Evolutionary conservation across 2,113 vertebrate species (phyloP), one percentile per base, ranked within the genome.

Genomic region (Tinamus guttatus): DNA sequence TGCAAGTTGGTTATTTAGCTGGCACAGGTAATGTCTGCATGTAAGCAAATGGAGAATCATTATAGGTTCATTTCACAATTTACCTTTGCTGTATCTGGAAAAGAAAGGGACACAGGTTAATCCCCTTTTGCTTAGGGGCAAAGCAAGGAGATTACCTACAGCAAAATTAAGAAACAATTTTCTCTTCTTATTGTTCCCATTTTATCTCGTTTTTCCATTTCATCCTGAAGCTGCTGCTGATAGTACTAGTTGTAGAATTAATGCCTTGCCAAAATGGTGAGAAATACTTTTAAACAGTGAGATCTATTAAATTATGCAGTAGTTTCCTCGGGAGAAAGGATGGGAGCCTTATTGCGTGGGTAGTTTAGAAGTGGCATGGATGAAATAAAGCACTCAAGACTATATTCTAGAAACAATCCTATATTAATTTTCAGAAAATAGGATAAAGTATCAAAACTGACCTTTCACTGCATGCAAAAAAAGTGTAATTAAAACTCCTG

Each of bases 261-360:
- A 94, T 93, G 82, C 80, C 82, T 82, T 85, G 85, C 78, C 87
- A 93, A 95, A 93, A 91, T 54, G 76, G 87, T 63, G 71, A 90
- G 78, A 91, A 93, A 90, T 8, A 63, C 62, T 82, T 87, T 78
- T 92, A 93, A 95, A 89, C 41, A 79, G 85, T n/a, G 79, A 65
- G 41, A 60, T 41, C 79, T 95, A 69, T 91, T 96, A 94, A 96
- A 96, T 95, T 91, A 93, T 91, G 65, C 75, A 95, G 65, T 51
- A 79, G 81, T 85, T 90, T 87, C 65, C 85, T 76, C 74, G 74
- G 28, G 59, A 59, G 70, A 85, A 93, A 68, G 43, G 43, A 87
- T 30, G n/a, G 41, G 32, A 85, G 43, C 19, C 32, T 87, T 93
- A 76, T 62, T 82, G 47, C 70, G 59, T 38, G 62, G 40, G 38